These are phyloP conservation scores for Ophraella communa DNA, from an alignment of 2,888 invertebrate species.

Conservation along the genomic window DNA sequence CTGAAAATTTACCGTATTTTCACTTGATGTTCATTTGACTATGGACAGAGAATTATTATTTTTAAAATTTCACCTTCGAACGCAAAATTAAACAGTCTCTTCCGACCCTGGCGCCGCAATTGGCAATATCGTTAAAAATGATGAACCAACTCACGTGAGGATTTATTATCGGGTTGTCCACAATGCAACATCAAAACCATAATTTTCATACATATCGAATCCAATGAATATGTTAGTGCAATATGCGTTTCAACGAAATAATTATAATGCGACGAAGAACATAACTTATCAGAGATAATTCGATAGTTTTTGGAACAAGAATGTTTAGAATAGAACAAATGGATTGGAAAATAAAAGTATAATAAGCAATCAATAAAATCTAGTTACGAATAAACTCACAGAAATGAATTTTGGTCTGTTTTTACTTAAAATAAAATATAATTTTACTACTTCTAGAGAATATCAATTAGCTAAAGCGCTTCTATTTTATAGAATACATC, in stretches of 20 bases:
- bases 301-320: not conserved
- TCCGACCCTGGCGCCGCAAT: constrained; percentile 8
- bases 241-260: constrained; percentile 13
- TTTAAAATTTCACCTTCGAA: not conserved
- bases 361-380: too few species aligned
- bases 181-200: constrained; percentile 4
- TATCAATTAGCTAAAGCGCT: too few species aligned
- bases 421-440: too few species aligned
- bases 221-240: constrained; percentile 14
- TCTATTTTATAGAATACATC: too few species aligned
- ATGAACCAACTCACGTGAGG: constrained; percentile 17
- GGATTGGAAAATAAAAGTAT: too few species aligned
- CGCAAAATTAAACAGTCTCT: not conserved
- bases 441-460: too few species aligned
- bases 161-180: constrained; percentile 4
- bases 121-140: constrained; percentile 10
- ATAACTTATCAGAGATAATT: not conserved
- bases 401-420: too few species aligned
- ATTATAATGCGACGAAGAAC: constrained; percentile 6
- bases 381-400: too few species aligned
- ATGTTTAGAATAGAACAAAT: too few species aligned
- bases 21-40: not conserved
- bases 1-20: too few species aligned
- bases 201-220: constrained; percentile 23
- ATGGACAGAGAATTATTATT: not conserved